Conservation (phyloP, 2,797 vertebrate genomes). For the Lagocephalus sceleratus region DNA sequence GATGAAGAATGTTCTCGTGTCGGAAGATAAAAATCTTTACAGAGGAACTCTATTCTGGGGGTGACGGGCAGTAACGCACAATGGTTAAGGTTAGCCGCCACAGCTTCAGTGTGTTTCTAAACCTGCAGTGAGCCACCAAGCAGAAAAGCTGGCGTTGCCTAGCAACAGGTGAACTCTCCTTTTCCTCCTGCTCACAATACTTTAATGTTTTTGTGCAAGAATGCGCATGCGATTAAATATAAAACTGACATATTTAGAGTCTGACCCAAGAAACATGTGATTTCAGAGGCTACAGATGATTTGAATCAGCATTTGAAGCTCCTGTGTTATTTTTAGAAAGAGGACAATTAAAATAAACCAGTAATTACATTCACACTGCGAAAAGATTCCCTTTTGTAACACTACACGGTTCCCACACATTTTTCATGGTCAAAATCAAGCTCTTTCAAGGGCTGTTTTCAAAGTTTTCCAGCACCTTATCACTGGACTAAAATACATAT, state of each 20-base stretch:
- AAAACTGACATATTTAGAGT: conserved; percentile 39
- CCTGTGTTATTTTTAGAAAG: no score
- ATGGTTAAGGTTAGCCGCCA: conserved; percentile 35
- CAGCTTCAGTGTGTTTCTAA: conserved; percentile 21
- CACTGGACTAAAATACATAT: no score
- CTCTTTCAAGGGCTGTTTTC: no score
- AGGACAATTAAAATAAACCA: no score
- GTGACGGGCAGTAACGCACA: conserved; percentile 16
- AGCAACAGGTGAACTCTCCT: conserved; percentile 73
- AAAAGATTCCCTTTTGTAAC: no score
- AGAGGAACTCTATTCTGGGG: conserved; percentile 17
- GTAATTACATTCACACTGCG: no score
- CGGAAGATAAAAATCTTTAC: conserved; percentile 5
- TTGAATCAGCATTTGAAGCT: no score
- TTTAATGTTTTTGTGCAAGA: conserved; percentile 35
- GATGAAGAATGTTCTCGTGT: no score
- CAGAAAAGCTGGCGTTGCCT: conserved; percentile 71
- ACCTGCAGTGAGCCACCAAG: conserved; percentile 46
- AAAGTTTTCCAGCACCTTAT: no score
- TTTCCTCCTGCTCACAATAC: conserved; percentile 60
- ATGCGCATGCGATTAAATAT: conserved; percentile 28
- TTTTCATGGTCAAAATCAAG: no score
- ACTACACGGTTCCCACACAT: no score
- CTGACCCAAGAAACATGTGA: conserved; percentile 29
- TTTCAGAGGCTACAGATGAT: not conserved